Conservation (phyloP, 2,888 invertebrate species). For the Drosophila meridiana region DNA sequence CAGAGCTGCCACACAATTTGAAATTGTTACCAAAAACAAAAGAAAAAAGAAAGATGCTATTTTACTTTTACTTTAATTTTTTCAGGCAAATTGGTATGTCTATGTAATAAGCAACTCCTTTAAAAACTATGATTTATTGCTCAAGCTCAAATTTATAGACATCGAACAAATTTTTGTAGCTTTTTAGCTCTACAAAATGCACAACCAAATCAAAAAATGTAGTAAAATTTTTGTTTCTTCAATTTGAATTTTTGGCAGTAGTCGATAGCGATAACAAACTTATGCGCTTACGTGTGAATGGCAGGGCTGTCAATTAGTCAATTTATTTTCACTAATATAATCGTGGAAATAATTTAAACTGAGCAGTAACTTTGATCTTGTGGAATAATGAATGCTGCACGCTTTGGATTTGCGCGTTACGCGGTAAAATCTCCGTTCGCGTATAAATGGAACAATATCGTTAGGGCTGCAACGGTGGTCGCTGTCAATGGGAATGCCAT, state of each 20-base stretch:
- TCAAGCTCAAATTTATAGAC: too few species aligned
- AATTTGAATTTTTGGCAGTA: neutral
- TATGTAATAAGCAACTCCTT: neutral
- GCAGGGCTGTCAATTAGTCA: slow-evolving; percentile 25
- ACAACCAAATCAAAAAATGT: neutral
- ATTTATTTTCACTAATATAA: neutral
- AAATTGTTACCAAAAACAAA: neutral
- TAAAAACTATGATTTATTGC: neutral
- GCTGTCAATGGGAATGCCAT: slow-evolving; percentile 50
- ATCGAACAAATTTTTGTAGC: neutral
- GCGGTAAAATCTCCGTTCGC: neutral
- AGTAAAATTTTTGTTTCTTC: neutral
- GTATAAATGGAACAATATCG: slow-evolving; percentile 10
- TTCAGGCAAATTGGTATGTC: too few species aligned
- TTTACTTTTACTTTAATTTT: accelerated
- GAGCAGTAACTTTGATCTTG: neutral
- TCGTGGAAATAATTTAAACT: slow-evolving; percentile 8
- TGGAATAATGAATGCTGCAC: slow-evolving; percentile 43
- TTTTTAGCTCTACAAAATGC: neutral
- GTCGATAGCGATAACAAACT: slow-evolving; percentile 24
- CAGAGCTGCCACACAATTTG: neutral
- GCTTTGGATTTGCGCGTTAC: slow-evolving; percentile 15
- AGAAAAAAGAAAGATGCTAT: neutral
- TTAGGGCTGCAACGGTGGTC: slow-evolving; percentile 34
- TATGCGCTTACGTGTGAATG: slow-evolving; percentile 38